These are phyloP conservation scores for Nothocercus julius DNA, from an alignment of 2,113 vertebrate species.

Conservation along the genomic window DNA sequence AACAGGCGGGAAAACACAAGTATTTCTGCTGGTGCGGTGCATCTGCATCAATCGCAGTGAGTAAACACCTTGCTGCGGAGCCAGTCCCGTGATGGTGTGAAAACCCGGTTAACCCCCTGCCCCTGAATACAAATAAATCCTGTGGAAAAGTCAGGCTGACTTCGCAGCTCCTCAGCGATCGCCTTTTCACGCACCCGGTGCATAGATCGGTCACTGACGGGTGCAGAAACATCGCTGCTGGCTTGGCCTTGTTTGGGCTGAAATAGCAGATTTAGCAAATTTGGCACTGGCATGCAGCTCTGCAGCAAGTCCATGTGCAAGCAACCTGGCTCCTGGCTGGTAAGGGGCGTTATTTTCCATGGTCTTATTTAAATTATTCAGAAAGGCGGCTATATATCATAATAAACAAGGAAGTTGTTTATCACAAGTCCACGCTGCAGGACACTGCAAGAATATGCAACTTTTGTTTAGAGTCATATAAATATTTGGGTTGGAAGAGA, in stretches of 20 bases:
- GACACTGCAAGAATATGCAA: neutral
- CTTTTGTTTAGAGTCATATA: neutral
- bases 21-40: neutral
- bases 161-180: neutral
- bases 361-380: neutral
- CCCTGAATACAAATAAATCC: neutral
- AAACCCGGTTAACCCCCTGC: neutral
- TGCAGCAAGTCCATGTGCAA: neutral
- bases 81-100: accelerated
- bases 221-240: neutral
- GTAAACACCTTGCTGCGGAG: accelerated
- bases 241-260: accelerated
- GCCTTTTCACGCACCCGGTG: accelerated
- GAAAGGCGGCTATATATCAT: neutral
- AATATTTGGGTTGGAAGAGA: conserved; percentile 49
- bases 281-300: neutral
- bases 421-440: accelerated
- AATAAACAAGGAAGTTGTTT: neutral
- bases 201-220: accelerated
- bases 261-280: neutral
- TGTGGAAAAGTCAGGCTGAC: neutral
- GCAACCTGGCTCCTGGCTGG: neutral
- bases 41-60: neutral
- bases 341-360: neutral
- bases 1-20: neutral